Evolutionary conservation across 92 coral and sea anemone species (phyloP), one percentile per base, ranked within the genome.

Genomic region (Porites lobata): DNA sequence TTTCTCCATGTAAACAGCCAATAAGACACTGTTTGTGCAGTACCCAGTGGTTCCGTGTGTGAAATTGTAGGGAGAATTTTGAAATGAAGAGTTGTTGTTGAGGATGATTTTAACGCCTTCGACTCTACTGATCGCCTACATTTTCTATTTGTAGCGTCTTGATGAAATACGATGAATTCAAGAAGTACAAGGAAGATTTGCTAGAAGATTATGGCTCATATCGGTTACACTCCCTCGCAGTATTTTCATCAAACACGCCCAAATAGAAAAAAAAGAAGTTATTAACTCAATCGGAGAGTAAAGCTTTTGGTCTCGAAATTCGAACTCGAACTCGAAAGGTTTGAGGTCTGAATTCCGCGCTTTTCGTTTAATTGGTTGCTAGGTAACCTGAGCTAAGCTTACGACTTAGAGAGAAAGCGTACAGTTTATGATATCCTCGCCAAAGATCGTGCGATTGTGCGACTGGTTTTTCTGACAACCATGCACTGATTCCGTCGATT

Each of bases 101-200:
- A 38, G 0, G 47, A 29, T 29, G 32, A 29, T 29, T 29, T 29
- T 29, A 29, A 29, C 2, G 32, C 32, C 32, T 29, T 29, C 32
- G 0, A 38, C 47, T 38, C 47, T 4, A 38, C 0, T 38, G 47
- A 38, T 11, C 9, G 15, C 7, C 20, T 0, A 9, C 22, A 15
- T 54, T 2, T 69, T 59, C 17, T 26, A 24, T 5, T 71, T 69
- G 15, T 2, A 82, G 86, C 58, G 17, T 82, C 86, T 2, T 82
- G 86, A 82, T 82, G 86, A 71, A 82, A 10, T 29, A 38, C 47
- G 66, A 82, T 72, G 43, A 21, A 57, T 29, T 17, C 12, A 69
- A 50, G 57, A 56, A 67, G 64, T 50, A 32, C 47, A 12, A 65
- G 20, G 8, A 65, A 11, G 77, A 81, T 32, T 81, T 24, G n/a